phyloP scores from a whole-genome alignment of 2,888 invertebrate genomes.

The Encarsia formosa region DNA sequence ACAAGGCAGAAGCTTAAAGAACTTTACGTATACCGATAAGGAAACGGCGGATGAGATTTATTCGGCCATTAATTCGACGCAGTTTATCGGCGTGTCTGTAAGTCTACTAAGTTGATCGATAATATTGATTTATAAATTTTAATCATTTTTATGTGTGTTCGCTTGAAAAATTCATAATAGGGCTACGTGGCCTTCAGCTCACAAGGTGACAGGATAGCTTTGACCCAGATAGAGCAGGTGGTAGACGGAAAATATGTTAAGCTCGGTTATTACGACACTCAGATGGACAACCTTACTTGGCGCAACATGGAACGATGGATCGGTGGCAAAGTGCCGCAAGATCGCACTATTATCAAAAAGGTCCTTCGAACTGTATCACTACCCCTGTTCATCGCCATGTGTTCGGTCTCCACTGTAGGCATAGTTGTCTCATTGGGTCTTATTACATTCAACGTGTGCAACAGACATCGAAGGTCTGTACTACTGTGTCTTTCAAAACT shows the following conservation, averaged over 20 bases:
- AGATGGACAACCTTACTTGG: slow-evolving; percentile 94
- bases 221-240: slow-evolving; percentile 97
- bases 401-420: slow-evolving; percentile 83
- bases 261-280: slow-evolving; percentile 94
- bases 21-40: slow-evolving; percentile 94
- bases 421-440: slow-evolving; percentile 80
- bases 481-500: not conserved
- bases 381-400: slow-evolving; percentile 90
- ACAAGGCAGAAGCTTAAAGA: slow-evolving; percentile 79
- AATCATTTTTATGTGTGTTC: not conserved
- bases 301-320: slow-evolving; percentile 86
- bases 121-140: not conserved
- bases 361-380: slow-evolving; percentile 83
- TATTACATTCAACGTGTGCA: slow-evolving; percentile 88
- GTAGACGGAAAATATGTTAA: slow-evolving; percentile 90
- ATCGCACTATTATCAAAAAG: slow-evolving; percentile 84
- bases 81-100: slow-evolving; percentile 96
- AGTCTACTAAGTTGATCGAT: slow-evolving; percentile 35
- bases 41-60: slow-evolving; percentile 94
- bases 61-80: slow-evolving; percentile 96
- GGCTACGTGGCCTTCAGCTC: slow-evolving; percentile 97
- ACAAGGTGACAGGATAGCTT: slow-evolving; percentile 95
- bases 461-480: slow-evolving; percentile 78
- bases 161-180: slow-evolving; percentile 57
- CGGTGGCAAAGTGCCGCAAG: slow-evolving; percentile 88